phyloP scores from a whole-genome alignment of 2,888 invertebrate species.

The Stenchaetothrips biformis region DNA sequence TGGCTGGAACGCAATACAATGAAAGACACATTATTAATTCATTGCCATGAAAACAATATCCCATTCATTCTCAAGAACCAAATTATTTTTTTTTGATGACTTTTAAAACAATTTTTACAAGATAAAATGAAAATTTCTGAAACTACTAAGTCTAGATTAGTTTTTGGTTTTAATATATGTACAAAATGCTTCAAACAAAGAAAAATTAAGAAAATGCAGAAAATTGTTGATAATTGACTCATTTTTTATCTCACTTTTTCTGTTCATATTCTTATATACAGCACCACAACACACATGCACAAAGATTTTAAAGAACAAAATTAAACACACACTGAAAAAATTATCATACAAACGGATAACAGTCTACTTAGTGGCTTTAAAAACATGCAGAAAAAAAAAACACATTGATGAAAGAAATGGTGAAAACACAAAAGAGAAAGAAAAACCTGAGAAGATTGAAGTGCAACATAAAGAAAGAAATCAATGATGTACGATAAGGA shows the following conservation, averaged over 20 bases:
- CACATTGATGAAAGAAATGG: slow-evolving; percentile 7
- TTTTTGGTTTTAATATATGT: background rate
- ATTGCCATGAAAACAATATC: slow-evolving; percentile 26
- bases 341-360: no score
- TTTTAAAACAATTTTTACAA: background rate
- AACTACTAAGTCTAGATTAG: background rate
- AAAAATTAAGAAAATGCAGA: background rate
- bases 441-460: slow-evolving; percentile 28
- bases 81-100: no score
- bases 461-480: slow-evolving; percentile 31
- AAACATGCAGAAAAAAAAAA: slow-evolving; percentile 7
- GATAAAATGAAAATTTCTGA: slow-evolving; percentile 27
- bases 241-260: no score
- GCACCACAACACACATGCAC: no score
- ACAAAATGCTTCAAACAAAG: background rate
- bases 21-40: background rate
- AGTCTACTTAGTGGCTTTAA: no score
- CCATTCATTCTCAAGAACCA: background rate
- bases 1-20: slow-evolving; percentile 46
- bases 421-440: slow-evolving; percentile 29
- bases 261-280: no score
- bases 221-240: no score
- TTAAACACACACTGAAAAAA: no score
- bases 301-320: no score
- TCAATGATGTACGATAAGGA: slow-evolving; percentile 33